Evolutionary conservation across 2,113 vertebrate genomes (phyloP).

Genomic region (Myotis lucifugus): DNA sequence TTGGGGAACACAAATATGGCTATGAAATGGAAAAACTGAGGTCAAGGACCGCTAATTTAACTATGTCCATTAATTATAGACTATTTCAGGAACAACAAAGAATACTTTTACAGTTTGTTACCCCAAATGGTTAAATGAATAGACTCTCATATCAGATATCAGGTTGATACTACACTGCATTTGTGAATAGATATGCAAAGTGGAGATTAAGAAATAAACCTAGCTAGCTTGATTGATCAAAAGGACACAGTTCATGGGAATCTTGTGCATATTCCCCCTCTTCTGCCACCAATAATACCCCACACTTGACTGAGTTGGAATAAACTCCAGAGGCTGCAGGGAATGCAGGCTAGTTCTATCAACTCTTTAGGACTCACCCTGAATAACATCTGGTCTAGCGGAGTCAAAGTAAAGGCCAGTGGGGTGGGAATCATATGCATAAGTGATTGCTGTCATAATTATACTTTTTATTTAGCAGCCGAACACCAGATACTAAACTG

Average conservation of each 20-base stretch:
- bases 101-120: background rate
- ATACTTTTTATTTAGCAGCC: background rate
- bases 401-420: background rate
- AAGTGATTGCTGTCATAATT: background rate
- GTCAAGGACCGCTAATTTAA: constrained; percentile 16
- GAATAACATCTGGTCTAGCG: background rate
- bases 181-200: background rate
- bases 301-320: background rate
- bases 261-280: background rate
- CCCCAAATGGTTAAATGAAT: background rate
- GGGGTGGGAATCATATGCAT: background rate
- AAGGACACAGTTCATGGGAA: background rate
- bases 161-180: background rate
- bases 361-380: background rate
- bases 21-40: constrained; percentile 33
- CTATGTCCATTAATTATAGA: background rate
- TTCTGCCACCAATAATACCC: background rate
- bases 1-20: constrained; percentile 70
- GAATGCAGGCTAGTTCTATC: background rate
- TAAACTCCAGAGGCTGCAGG: background rate
- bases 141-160: background rate
- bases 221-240: background rate
- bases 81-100: background rate
- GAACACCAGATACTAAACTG: background rate
- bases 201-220: background rate